Percentiles rank a stretch among this genome's conserved stretches.
phyloP scores from a whole-genome alignment of 1,140 invertebrate species.

The Drosophila lacteicornis region DNA sequence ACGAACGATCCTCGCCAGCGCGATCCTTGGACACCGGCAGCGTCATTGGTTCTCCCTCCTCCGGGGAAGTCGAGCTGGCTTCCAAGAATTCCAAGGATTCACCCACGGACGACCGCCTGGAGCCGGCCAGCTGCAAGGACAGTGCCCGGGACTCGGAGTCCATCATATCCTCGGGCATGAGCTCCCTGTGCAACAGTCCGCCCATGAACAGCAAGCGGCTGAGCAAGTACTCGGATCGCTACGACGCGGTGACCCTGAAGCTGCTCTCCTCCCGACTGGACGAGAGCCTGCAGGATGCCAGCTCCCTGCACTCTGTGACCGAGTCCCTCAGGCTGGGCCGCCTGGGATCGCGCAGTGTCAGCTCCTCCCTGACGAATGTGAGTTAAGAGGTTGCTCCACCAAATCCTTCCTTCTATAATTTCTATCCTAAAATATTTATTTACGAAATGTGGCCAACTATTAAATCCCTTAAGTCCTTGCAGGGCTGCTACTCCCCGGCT shows the following conservation, averaged over 20 bases:
- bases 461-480: slow-evolving; percentile 17
- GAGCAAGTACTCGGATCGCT: slow-evolving; percentile 78
- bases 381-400: slow-evolving; percentile 45
- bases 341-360: slow-evolving; percentile 69
- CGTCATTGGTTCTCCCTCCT: slow-evolving; percentile 65
- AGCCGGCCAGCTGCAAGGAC: slow-evolving; percentile 66
- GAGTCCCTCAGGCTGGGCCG: slow-evolving; percentile 61
- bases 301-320: slow-evolving; percentile 61
- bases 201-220: slow-evolving; percentile 69
- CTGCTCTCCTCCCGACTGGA: slow-evolving; percentile 68
- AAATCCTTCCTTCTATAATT: background rate
- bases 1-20: slow-evolving; percentile 60
- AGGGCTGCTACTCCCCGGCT: slow-evolving; percentile 90
- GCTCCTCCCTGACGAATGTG: slow-evolving; percentile 81
- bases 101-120: slow-evolving; percentile 4
- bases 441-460: background rate
- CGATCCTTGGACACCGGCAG: slow-evolving; percentile 46
- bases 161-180: slow-evolving; percentile 81
- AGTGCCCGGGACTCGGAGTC: slow-evolving; percentile 75
- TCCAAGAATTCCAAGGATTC: too few relatives aligned
- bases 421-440: background rate
- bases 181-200: slow-evolving; percentile 78
- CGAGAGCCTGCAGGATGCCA: slow-evolving; percentile 72
- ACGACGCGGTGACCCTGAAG: slow-evolving; percentile 76
- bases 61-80: slow-evolving; percentile 55